A percentile compares a stretch with the other conserved stretches of the same genome.
These are phyloP conservation scores for Drosophila longiperda DNA, from an alignment of 2,888 invertebrate genomes.

Conservation along the genomic window DNA sequence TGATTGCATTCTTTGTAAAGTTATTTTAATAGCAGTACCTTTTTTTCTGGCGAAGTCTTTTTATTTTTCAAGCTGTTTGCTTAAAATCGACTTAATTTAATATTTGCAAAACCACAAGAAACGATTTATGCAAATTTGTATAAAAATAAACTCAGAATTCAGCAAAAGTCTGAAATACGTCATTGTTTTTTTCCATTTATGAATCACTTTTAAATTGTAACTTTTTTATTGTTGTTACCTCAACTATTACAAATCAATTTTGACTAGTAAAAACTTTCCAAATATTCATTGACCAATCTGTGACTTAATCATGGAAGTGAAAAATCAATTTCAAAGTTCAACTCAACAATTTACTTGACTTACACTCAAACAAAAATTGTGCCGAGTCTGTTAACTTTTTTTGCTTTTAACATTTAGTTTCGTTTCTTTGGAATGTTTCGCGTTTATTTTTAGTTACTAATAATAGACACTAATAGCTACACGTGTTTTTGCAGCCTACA, in stretches of 20 bases:
- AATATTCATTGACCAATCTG: background rate
- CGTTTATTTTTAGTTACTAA: background rate
- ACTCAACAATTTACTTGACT: background rate
- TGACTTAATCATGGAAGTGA: background rate
- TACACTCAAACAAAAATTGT: conserved; percentile 2
- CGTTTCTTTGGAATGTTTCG: background rate
- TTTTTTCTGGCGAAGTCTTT: background rate
- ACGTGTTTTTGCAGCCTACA: background rate
- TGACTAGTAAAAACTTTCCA: background rate
- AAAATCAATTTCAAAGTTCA: background rate
- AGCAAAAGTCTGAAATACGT: background rate
- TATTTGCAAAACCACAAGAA: background rate
- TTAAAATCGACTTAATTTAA: background rate
- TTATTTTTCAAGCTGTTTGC: background rate
- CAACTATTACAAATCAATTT: background rate
- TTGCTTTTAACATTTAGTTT: background rate
- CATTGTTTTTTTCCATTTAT: background rate
- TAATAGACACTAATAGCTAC: background rate
- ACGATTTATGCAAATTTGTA: background rate
- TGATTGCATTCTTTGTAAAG: background rate
- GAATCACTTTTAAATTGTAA: background rate
- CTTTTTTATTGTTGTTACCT: background rate
- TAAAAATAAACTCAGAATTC: background rate
- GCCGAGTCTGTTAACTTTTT: background rate
- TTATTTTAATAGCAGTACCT: background rate